Evolutionary conservation across 2,888 invertebrate genomes (phyloP).

Genomic region (Amaurobius ferox): DNA sequence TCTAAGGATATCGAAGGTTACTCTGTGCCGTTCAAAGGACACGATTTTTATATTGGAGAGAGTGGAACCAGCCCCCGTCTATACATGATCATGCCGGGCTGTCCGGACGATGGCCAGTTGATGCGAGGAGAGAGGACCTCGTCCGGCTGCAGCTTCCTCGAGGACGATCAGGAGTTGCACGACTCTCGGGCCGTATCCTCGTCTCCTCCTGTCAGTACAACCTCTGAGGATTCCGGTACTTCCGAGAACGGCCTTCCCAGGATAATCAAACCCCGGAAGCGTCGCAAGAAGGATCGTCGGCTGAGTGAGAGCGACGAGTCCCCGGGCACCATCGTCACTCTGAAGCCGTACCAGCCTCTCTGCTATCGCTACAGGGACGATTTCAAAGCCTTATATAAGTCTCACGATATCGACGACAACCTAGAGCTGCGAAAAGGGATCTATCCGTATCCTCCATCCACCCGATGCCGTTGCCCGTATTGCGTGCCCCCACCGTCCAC

Average conservation of each 20-base stretch:
- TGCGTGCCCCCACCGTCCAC: conserved; percentile 75
- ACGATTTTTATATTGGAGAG: conserved; percentile 39
- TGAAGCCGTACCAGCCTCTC: conserved; percentile 80
- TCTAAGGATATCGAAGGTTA: background rate
- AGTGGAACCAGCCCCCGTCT: conserved; percentile 5
- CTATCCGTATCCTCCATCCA: conserved; percentile 69
- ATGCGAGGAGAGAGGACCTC: conserved; percentile 9
- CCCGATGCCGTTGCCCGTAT: conserved; percentile 55
- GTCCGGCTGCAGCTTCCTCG: background rate
- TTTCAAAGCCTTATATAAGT: conserved; percentile 70
- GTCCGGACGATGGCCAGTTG: conserved; percentile 1
- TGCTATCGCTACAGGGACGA: conserved; percentile 75
- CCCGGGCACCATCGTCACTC: conserved; percentile 75
- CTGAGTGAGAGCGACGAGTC: conserved; percentile 29
- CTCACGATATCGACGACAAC: conserved; percentile 2
- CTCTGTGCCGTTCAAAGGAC: conserved; percentile 21
- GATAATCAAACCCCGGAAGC: conserved; percentile 91
- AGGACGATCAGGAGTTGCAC: background rate
- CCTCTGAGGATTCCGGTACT: conserved; percentile 71
- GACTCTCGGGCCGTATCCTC: conserved; percentile 6
- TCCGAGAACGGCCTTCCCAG: conserved; percentile 78
- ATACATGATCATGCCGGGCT: conserved; percentile 45
- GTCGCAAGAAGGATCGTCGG: conserved; percentile 87
- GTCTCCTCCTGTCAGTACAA: conserved; percentile 57
- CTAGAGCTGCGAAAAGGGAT: background rate